These are phyloP conservation scores for Vulpes lagopus DNA, from an alignment of 2,113 vertebrate species.

Conservation along the genomic window DNA sequence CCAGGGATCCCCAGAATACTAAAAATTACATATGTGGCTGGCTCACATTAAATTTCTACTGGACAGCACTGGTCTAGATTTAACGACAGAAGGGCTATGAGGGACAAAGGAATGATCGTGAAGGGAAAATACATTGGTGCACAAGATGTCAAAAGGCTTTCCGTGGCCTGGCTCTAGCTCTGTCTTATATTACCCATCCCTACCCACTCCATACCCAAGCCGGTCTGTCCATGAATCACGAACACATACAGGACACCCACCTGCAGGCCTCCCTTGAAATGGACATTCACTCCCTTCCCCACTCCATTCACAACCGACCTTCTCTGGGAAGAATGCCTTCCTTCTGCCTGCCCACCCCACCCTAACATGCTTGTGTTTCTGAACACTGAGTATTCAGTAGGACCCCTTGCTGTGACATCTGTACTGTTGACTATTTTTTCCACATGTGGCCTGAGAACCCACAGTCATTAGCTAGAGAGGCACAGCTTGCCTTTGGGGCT, in stretches of 20 bases:
- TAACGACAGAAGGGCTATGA: neutral
- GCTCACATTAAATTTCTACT: neutral
- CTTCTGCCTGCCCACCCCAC: neutral
- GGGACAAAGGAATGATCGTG: neutral
- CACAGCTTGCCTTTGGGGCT: neutral
- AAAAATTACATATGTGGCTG: neutral
- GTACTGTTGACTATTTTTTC: neutral
- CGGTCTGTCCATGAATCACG: neutral
- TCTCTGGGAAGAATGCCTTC: neutral
- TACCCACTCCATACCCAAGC: neutral
- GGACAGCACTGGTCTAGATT: neutral
- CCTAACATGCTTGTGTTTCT: neutral
- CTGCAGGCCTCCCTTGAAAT: neutral
- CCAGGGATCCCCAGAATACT: no score
- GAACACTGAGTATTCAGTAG: neutral
- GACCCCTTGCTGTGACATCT: neutral
- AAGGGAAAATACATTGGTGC: neutral
- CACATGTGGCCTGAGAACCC: neutral
- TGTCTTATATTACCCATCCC: neutral
- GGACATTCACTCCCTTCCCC: neutral
- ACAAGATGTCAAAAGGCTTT: neutral
- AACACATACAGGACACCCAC: neutral
- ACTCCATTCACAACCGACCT: neutral
- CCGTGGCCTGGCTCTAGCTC: neutral
- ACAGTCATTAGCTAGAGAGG: neutral